Evolutionary conservation across 2,113 vertebrate genomes (phyloP).

Genomic region (Cairina moschata): DNA sequence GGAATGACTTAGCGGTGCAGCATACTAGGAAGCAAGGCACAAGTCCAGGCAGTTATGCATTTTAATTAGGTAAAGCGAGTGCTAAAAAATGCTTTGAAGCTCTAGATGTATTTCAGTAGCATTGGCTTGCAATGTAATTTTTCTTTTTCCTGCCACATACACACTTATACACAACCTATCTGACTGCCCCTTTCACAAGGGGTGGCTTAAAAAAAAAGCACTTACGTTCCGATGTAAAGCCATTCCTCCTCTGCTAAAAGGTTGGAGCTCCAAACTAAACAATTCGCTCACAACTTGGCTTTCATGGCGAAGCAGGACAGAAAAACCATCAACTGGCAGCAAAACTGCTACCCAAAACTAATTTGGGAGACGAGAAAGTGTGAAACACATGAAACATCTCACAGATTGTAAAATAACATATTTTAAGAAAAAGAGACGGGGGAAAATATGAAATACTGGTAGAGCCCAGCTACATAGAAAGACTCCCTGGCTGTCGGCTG

Average conservation of each 20-base stretch:
- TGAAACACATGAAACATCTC: conserved; percentile 22
- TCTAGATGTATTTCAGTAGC: not conserved
- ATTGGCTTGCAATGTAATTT: not conserved
- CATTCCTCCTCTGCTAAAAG: not conserved
- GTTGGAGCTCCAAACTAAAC: not conserved
- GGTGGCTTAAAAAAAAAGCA: not conserved
- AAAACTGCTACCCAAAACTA: conserved; percentile 47
- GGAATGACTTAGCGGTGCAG: not conserved
- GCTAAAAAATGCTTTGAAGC: conserved; percentile 10
- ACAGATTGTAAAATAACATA: conserved; percentile 28
- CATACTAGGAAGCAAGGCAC: not conserved
- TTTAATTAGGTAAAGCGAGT: not conserved
- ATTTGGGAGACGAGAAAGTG: conserved; percentile 27
- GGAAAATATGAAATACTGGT: not conserved
- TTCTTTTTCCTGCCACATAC: not conserved
- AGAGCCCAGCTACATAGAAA: not conserved
- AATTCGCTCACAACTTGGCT: conserved; percentile 15
- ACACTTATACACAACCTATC: not conserved
- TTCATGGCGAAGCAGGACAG: not conserved
- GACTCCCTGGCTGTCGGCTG: not conserved
- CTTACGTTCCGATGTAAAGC: not conserved
- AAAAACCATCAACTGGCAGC: conserved; percentile 37
- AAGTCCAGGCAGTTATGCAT: not conserved
- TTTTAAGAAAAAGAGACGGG: not conserved
- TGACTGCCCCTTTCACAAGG: not conserved